These are phyloP conservation scores for Lucilia cuprina DNA, from an alignment of 1,140 invertebrate species.

Conservation along the genomic window DNA sequence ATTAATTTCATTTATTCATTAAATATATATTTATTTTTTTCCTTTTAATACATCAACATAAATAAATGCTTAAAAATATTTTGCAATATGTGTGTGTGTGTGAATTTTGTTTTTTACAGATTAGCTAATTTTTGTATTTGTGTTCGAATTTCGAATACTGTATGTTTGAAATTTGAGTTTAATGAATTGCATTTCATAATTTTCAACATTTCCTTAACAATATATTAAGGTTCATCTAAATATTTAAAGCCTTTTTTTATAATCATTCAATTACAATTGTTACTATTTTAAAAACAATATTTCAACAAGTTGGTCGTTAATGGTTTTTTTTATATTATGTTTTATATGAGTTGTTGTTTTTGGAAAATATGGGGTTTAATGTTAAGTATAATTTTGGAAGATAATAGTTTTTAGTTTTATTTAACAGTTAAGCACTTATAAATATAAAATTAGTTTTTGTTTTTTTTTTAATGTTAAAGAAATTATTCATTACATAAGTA, in stretches of 20 bases:
- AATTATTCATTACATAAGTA: background rate
- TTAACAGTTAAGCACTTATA: too few species aligned
- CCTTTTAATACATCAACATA: constrained; percentile 21
- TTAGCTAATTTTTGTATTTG: background rate
- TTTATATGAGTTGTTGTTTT: too few species aligned
- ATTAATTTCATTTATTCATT: background rate
- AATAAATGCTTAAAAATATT: background rate
- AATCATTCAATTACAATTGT: background rate
- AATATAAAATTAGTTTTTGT: too few species aligned
- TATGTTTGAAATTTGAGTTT: background rate
- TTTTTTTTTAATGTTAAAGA: background rate
- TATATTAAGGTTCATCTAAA: background rate
- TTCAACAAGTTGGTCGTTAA: background rate
- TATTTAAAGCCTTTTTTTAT: background rate
- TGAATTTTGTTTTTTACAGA: background rate
- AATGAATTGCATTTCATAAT: background rate
- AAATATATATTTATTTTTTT: background rate
- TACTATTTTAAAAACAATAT: background rate
- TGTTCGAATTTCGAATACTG: background rate
- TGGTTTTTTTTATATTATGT: background rate
- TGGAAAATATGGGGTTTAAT: too few species aligned
- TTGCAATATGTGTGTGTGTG: background rate
- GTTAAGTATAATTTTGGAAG: too few species aligned
- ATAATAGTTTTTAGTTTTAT: too few species aligned
- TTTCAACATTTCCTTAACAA: background rate